These are phyloP conservation scores for Pteruthius melanotis DNA, from an alignment of 2,113 vertebrate species.

Conservation along the genomic window DNA sequence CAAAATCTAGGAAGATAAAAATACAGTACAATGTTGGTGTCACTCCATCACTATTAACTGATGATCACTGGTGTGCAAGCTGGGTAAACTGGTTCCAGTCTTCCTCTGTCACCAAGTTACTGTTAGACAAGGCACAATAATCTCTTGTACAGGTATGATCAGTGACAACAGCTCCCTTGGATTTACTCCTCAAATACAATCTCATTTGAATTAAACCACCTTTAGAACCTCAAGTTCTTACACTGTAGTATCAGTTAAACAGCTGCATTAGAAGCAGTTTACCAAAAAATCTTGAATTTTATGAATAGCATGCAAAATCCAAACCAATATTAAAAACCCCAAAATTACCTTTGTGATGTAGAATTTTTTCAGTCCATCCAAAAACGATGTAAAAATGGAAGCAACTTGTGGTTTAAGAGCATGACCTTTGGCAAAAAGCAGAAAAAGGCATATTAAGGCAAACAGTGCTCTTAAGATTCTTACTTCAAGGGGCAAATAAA, in stretches of 20 bases:
- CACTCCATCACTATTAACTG: neutral
- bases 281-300: neutral
- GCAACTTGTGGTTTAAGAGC: constrained; percentile 99
- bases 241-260: neutral
- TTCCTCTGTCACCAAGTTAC: neutral
- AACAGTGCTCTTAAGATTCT: neutral
- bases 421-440: constrained; percentile 79
- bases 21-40: neutral
- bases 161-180: neutral
- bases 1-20: neutral
- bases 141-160: neutral
- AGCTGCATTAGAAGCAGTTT: neutral
- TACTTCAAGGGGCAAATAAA: neutral
- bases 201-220: neutral
- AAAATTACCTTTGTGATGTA: constrained; percentile 98
- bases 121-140: neutral
- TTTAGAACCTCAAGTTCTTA: neutral
- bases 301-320: neutral
- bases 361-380: constrained; percentile 98
- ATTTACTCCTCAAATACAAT: neutral
- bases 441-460: constrained; percentile 40
- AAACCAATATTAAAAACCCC: neutral
- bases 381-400: constrained; percentile 97
- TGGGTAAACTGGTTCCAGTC: neutral
- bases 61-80: neutral